Base-by-base conservation (phyloP, 64 coral and sea anemone genomes). In the Cladopsammia gracilis region DNA sequence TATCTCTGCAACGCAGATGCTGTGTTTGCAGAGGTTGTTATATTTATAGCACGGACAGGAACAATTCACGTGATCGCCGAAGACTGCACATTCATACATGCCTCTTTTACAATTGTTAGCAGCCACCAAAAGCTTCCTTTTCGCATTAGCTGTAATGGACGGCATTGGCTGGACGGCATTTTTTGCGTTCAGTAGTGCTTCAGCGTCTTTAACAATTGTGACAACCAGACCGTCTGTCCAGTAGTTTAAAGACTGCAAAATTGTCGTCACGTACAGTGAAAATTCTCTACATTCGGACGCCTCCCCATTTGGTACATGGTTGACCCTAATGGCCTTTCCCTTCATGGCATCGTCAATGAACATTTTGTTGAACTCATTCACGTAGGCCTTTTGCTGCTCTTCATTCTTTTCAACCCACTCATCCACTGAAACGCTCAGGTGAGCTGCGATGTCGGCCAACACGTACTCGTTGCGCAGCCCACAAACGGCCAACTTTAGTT, bases 381-480 rank as follows among this genome's bases (percentile, higher is more conserved):
- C 76, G 62, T 91, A 91, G 19, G 71, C 77, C 3, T 42, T 45
- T 71, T 49, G 78, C 45, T 91, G 77, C 46, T 46, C 20, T 59
- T 47, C 16, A 60, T 34, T 73, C 77, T 52, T 73, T 20, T 82
- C 25, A 71, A 91, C 82, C 89, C 89, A 91, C 46, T 42, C n/a
- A 19, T 91, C 89, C 50, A 48, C 49, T 14, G 77, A 75, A 67
- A 91, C 89, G 16, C 45, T 24, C 69, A 91, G 77, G 48, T 91
- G 65, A 57, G 77, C 77, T 59, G 65, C 77, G 49, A 71, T 18
- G 71, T 91, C 75, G 56, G 89, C 14, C 26, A 89, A 25, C 19
- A 73, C 64, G 26, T 91, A 91, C 23, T 91, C 71, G 25, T 91
- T 49, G 57, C 89, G 82, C 25, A 91, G 50, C 48, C 89, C 89